These are phyloP conservation scores for Leptinotarsa texana DNA, from an alignment of 1,140 invertebrate genomes.

Conservation along the genomic window DNA sequence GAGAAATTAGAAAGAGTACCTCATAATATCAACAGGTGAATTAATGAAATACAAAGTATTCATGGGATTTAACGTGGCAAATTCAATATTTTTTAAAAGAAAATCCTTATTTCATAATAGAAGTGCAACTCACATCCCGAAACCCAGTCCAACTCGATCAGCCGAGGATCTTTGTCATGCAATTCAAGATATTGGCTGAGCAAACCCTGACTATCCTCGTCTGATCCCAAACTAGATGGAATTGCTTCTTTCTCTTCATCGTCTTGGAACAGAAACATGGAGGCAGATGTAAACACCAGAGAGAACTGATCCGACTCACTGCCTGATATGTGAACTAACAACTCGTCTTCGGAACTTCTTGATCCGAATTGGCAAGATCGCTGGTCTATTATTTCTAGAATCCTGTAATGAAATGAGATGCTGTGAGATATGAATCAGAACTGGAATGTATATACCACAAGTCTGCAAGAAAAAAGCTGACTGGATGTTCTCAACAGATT, in stretches of 20 bases:
- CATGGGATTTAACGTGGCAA: no score
- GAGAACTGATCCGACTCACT: slow-evolving; percentile 23
- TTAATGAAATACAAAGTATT: no score
- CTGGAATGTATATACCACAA: no score
- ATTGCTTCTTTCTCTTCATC: slow-evolving; percentile 12
- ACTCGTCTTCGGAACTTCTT: slow-evolving; percentile 12
- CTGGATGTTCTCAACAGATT: no score
- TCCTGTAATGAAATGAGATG: slow-evolving; percentile 13
- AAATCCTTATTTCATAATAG: no score
- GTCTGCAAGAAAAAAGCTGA: no score
- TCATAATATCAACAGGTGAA: no score
- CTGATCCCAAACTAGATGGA: not conserved
- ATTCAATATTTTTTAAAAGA: no score
- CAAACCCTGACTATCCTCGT: not conserved
- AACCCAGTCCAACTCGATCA: slow-evolving; percentile 11
- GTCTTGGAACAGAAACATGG: slow-evolving; percentile 27
- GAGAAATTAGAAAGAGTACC: no score
- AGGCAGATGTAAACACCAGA: slow-evolving; percentile 19
- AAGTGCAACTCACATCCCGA: slow-evolving; percentile 8
- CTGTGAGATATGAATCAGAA: no score
- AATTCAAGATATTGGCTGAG: slow-evolving; percentile 15
- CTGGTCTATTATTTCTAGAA: slow-evolving; percentile 18
- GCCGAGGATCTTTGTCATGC: slow-evolving; percentile 4
- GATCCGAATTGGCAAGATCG: not conserved
- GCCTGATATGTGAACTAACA: slow-evolving; percentile 4